phyloP scores from a whole-genome alignment of 2,113 vertebrate genomes.

The Thunnus maccoyii region DNA sequence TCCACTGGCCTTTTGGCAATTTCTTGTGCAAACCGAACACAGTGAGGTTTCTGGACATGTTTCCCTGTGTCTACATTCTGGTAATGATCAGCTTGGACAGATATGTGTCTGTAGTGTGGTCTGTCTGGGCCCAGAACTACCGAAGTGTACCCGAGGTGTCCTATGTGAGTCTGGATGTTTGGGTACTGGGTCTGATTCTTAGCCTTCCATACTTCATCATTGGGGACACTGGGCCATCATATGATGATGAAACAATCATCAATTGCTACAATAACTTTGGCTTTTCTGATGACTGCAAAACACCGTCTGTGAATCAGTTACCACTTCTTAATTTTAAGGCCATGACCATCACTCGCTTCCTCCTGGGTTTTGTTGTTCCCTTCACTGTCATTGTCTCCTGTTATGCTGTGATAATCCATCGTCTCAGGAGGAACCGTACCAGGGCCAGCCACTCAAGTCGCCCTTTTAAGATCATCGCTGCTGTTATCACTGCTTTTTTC shows the following conservation, averaged over 20 bases:
- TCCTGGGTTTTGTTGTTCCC: constrained; percentile 89
- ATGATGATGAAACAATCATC: constrained; percentile 14
- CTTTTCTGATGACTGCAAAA: constrained; percentile 73
- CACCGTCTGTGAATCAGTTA: constrained; percentile 53
- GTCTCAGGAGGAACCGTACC: constrained; percentile 84
- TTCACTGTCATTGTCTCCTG: constrained; percentile 88
- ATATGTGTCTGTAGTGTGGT: constrained; percentile 32
- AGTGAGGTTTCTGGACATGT: constrained; percentile 73
- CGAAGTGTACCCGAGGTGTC: constrained; percentile 81
- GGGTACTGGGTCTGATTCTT: constrained; percentile 86
- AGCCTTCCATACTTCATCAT: constrained; percentile 81
- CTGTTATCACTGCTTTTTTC: constrained; percentile 90
- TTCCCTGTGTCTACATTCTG: too few relatives aligned
- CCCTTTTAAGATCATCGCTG: constrained; percentile 89
- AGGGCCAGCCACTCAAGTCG: constrained; percentile 84
- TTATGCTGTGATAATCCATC: constrained; percentile 86
- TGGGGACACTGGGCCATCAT: too few relatives aligned
- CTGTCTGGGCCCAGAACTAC: constrained; percentile 90
- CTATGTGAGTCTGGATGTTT: constrained; percentile 80
- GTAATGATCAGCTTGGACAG: too few relatives aligned
- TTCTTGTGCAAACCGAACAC: constrained; percentile 87
- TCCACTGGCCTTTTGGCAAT: constrained; percentile 90
- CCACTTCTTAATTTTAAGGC: constrained; percentile 73
- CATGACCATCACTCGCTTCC: constrained; percentile 85
- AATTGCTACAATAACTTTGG: constrained; percentile 83